These are phyloP conservation scores for Desmophyllum pertusum DNA, from an alignment of 92 coral and sea anemone genomes.

Conservation along the genomic window DNA sequence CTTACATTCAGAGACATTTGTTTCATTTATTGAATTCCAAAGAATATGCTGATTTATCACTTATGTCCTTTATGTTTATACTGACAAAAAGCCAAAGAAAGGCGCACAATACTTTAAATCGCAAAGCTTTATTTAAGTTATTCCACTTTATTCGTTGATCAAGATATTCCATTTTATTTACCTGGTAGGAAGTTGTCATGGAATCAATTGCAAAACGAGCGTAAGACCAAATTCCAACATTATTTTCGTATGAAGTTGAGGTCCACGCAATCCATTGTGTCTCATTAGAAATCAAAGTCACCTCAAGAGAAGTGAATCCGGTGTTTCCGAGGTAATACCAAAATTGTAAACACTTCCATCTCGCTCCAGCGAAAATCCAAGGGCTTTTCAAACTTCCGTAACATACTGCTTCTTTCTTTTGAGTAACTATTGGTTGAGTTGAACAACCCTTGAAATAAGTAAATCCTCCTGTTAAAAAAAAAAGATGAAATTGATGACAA, in stretches of 20 bases:
- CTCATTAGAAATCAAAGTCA: slow-evolving; percentile 18
- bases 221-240: slow-evolving; percentile 26
- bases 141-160: not conserved
- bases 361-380: slow-evolving; percentile 1
- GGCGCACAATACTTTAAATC: not conserved
- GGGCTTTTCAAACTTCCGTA: slow-evolving; percentile 40
- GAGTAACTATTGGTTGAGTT: too few species aligned
- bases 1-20: too few species aligned
- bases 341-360: slow-evolving; percentile 47
- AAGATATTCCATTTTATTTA: not conserved
- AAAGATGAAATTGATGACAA: not conserved
- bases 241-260: not conserved
- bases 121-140: not conserved
- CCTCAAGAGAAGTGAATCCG: slow-evolving; percentile 15
- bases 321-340: slow-evolving; percentile 40
- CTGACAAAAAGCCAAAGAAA: too few species aligned
- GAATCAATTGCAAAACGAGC: slow-evolving; percentile 30
- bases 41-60: too few species aligned
- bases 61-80: not conserved
- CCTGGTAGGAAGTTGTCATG: not conserved
- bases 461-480: slow-evolving; percentile 20
- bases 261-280: slow-evolving; percentile 2
- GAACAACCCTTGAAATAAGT: slow-evolving; percentile 27
- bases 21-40: too few species aligned
- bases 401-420: not conserved